These are phyloP conservation scores for Lutjanus erythropterus DNA, from an alignment of 2,113 vertebrate species.

Conservation along the genomic window DNA sequence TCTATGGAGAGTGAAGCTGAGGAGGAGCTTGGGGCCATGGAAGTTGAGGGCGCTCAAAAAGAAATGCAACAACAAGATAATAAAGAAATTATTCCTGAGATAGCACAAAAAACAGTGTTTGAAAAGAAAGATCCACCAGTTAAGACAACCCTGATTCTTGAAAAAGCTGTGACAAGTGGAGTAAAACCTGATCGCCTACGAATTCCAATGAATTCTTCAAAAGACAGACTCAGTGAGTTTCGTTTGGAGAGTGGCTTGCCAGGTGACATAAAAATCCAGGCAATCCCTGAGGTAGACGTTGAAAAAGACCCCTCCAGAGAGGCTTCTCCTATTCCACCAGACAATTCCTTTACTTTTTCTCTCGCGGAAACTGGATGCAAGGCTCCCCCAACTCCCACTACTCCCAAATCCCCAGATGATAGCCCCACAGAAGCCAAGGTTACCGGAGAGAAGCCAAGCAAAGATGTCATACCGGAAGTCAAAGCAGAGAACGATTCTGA, in stretches of 20 bases:
- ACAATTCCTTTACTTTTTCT: slow-evolving; percentile 73
- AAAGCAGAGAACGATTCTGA: slow-evolving; percentile 11
- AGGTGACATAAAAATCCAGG: slow-evolving; percentile 75
- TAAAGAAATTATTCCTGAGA: slow-evolving; percentile 37
- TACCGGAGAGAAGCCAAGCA: neutral
- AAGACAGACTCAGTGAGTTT: slow-evolving; percentile 75
- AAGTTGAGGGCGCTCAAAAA: slow-evolving; percentile 38
- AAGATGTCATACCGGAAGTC: slow-evolving; percentile 12
- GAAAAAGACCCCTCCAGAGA: slow-evolving; percentile 82
- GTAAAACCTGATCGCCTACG: slow-evolving; percentile 77
- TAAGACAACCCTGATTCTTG: slow-evolving; percentile 66
- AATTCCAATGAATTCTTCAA: slow-evolving; percentile 72
- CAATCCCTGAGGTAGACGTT: slow-evolving; percentile 80
- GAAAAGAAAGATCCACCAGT: slow-evolving; percentile 71
- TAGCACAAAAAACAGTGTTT: slow-evolving; percentile 22
- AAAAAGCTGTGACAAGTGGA: slow-evolving; percentile 74
- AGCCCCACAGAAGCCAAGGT: slow-evolving; percentile 15
- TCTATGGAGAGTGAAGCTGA: slow-evolving; percentile 56
- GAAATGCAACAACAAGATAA: slow-evolving; percentile 23
- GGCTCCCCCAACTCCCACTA: slow-evolving; percentile 44
- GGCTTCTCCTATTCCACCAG: slow-evolving; percentile 79
- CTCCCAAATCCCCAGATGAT: slow-evolving; percentile 41
- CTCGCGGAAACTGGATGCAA: slow-evolving; percentile 49
- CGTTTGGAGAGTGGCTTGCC: slow-evolving; percentile 75
- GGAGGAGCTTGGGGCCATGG: slow-evolving; percentile 24